Percentiles rank a stretch among this genome's conserved stretches.
phyloP scores from a whole-genome alignment of 2,113 vertebrate species.

The Mus pahari region DNA sequence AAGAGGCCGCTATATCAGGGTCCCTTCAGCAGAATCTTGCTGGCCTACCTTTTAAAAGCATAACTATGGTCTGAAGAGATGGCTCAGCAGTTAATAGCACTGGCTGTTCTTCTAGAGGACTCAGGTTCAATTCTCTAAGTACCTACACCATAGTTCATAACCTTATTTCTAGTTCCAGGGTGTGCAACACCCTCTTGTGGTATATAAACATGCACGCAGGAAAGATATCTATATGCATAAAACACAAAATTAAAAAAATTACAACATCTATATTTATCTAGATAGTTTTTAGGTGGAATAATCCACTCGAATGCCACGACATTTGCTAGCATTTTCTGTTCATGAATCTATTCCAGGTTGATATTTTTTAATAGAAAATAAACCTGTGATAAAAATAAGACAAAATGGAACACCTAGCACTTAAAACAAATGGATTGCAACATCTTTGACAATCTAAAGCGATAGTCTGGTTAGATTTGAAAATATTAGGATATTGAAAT shows the following conservation, averaged over 20 bases:
- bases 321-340: constrained; percentile 65
- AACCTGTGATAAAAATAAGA: not conserved
- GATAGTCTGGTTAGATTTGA: not conserved
- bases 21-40: too few species aligned
- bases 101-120: not conserved
- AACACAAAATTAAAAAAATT: not conserved
- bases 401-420: not conserved
- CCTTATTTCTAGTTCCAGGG: not conserved
- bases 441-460: constrained; percentile 28
- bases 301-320: not conserved
- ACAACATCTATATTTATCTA: not conserved
- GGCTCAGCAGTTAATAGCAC: not conserved
- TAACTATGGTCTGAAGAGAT: not conserved
- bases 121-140: not conserved
- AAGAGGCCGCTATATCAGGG: too few species aligned
- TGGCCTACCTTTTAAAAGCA: not conserved
- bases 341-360: not conserved
- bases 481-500: constrained; percentile 48
- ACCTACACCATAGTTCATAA: not conserved
- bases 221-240: too few species aligned
- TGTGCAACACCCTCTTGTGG: not conserved
- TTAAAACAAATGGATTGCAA: not conserved
- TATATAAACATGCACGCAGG: not conserved
- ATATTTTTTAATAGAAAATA: constrained; percentile 28
- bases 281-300: constrained; percentile 4